Base-by-base conservation (phyloP, 2,797 vertebrate species). In the Mallotus villosus region DNA sequence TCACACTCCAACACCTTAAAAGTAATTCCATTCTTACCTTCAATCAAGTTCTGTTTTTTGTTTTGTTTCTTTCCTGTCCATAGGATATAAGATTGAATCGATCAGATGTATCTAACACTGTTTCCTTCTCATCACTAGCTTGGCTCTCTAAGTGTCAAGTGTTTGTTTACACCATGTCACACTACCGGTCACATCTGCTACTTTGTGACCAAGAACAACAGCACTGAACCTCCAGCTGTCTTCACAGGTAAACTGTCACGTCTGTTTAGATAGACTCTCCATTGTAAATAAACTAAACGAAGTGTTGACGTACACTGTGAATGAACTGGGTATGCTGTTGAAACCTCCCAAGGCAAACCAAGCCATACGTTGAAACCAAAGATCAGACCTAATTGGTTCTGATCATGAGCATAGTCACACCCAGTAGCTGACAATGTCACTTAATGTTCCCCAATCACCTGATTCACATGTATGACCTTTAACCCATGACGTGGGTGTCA, bases 111-210 rank as follows among this genome's bases (percentile, higher is more conserved):
- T 24, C 57, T 59, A 21, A 21, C 21, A 27, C 19, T n/a, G 55
- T 49, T 46, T 41, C 58, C 58, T 41, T 11, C 49, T 29, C 17
- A 4, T 41, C 32, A 29, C 80, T 82, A 99, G 97, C 86, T 99
- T 81, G 98, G 98, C 74, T 96, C 97, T 5, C 95, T 99, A 11
- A 92, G 63, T 27, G 90, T 99, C 75, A 98, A 96, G 91, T 99
- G 98, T 83, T 92, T 99, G 74, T 94, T 92, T 6, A 99, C 97
- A 0, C 98, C 98, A 0, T 99, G 98, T 85, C 97, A 99, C 92
- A 99, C 98, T 0, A 97, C 95, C 0, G 97, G 97, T 72, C 98
- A 99, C 87, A 95, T 99, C 91, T 99, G 98, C 85, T 99, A 99
- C 87, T 96, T 94, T 64, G 97, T 99, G 85, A 97, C 94, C 27